phyloP scores from a whole-genome alignment of 1,140 invertebrate species.

The Heliconius hermathena region DNA sequence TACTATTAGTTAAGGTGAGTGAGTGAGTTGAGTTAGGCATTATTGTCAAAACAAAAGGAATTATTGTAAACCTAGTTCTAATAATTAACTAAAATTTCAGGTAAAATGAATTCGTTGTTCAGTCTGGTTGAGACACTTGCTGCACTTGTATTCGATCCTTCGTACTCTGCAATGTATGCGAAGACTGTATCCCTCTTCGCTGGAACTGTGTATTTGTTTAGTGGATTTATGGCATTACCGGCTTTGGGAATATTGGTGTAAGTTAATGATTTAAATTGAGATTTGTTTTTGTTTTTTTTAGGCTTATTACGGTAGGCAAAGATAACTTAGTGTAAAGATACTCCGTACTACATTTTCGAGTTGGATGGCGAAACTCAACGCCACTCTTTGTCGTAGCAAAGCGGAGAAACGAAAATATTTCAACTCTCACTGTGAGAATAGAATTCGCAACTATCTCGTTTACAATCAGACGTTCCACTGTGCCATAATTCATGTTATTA shows the following conservation, averaged over 20 bases:
- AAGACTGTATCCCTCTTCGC: slow-evolving; percentile 56
- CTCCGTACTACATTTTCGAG: too few species aligned
- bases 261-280: slow-evolving; percentile 38
- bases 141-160: slow-evolving; percentile 67
- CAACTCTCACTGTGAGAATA: too few species aligned
- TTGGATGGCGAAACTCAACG: too few species aligned
- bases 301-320: too few species aligned
- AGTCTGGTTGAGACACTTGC: slow-evolving; percentile 72
- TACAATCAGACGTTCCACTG: too few species aligned
- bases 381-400: too few species aligned
- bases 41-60: neutral
- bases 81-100: slow-evolving; percentile 47
- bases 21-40: neutral
- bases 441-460: too few species aligned
- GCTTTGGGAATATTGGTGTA: slow-evolving; percentile 62
- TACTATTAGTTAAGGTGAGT: too few species aligned
- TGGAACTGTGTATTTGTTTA: slow-evolving; percentile 66
- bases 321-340: too few species aligned
- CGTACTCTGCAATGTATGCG: slow-evolving; percentile 63
- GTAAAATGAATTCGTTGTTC: slow-evolving; percentile 77
- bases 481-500: too few species aligned
- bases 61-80: neutral
- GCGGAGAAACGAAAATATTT: too few species aligned
- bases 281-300: too few species aligned
- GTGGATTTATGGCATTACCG: slow-evolving; percentile 61